phyloP scores from a whole-genome alignment of 2,113 vertebrate species.

The Danio rerio region DNA sequence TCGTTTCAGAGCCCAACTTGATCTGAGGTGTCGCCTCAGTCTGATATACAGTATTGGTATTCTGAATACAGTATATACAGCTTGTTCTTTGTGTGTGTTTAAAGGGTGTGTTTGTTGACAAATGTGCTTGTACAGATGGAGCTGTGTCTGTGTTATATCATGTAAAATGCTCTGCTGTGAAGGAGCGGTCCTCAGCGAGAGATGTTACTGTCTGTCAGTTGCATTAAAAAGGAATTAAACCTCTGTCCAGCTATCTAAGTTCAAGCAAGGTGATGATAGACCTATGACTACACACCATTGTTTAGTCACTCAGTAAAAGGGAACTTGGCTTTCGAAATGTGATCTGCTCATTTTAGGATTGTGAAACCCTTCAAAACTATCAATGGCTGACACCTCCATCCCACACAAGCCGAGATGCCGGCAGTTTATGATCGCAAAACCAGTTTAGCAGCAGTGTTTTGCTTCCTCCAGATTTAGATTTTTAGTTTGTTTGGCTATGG shows the following conservation, averaged over 20 bases:
- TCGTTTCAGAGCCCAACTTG: background rate
- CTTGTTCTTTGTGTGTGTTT: background rate
- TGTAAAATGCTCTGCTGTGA: slow-evolving; percentile 1
- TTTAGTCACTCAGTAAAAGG: slow-evolving; percentile 44
- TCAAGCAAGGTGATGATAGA: slow-evolving; percentile 42
- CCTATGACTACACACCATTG: slow-evolving; percentile 62
- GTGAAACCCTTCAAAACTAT: slow-evolving; percentile 62
- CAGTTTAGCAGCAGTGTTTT: background rate
- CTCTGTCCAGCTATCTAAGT: slow-evolving; percentile 48
- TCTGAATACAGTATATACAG: slow-evolving; percentile 4
- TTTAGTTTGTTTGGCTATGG: background rate
- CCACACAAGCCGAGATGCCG: slow-evolving; percentile 2
- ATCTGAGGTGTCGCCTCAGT: background rate
- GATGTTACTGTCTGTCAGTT: slow-evolving; percentile 6
- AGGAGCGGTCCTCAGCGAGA: background rate
- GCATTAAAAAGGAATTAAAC: slow-evolving; percentile 19
- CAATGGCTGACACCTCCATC: slow-evolving; percentile 50
- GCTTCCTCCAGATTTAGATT: background rate
- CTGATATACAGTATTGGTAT: background rate
- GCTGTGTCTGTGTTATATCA: background rate
- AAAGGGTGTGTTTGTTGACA: slow-evolving; percentile 18
- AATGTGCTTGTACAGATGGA: slow-evolving; percentile 7
- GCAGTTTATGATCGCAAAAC: background rate
- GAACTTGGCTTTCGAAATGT: slow-evolving; percentile 62
- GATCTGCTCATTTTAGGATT: slow-evolving; percentile 64